Evolutionary conservation across 2,113 vertebrate genomes (phyloP), one percentile per base, ranked within the genome.

Genomic region (Cromileptes altivelis): DNA sequence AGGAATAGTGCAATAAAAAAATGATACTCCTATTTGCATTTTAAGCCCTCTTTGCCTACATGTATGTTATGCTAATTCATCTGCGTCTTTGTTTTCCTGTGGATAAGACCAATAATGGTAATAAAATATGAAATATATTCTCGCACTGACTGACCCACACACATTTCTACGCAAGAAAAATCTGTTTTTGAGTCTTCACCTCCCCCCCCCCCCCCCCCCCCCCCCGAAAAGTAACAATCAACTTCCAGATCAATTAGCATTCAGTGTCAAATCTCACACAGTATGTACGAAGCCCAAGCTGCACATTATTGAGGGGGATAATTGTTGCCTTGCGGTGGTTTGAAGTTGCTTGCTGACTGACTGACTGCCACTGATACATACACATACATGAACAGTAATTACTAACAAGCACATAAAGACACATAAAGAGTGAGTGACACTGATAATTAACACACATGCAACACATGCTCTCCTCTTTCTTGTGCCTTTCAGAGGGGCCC

Each of bases 401-500:
- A 92, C 81, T 76, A 90, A 89, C 81, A 84, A 85, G 68, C 88
- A 83, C 86, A 82, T 91, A 83, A 85, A 90, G 85, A 89, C 87
- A 88, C 90, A 92, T 92, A 89, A 89, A 93, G 88, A 93, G 86
- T 93, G 91, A 94, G 76, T 90, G 93, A 93, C 93, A 90, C 79
- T 68, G 72, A 87, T 85, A 85, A 90, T 93, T 90, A 92, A 87
- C 91, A 86, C 87, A 65, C 86, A 70, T 50, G 75, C 73, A 72
- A 75, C 80, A 85, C 82, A 79, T 70, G 75, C 82, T 61, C 74
- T 82, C 65, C 11, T 81, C 81, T 91, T 86, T 87, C 71, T 81
- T 75, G 79, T 84, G 87, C 64, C 70, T 82, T 86, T 80, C 71
- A 84, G 78, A 71, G 76, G 82, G 75, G 60, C 63, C 85, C 18